Evolutionary conservation across 2,113 vertebrate species (phyloP).

Genomic region (Trachemys scripta): DNA sequence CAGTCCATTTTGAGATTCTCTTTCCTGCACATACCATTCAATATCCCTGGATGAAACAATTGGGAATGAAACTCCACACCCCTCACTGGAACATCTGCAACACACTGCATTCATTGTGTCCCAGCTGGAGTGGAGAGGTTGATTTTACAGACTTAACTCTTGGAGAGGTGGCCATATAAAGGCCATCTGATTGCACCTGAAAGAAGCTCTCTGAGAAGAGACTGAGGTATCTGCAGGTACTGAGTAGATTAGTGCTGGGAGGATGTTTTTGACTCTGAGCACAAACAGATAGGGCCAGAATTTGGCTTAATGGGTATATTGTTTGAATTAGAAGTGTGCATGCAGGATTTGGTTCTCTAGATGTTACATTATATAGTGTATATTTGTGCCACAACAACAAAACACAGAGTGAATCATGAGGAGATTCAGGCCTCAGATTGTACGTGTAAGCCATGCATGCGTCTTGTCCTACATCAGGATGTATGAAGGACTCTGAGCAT

Average conservation of each 20-base stretch:
- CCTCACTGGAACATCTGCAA: not conserved
- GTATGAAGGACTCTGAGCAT: not conserved
- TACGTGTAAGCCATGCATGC: not conserved
- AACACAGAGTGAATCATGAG: not conserved
- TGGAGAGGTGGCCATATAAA: not conserved
- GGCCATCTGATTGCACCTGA: not conserved
- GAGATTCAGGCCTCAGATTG: not conserved
- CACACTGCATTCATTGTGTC: not conserved
- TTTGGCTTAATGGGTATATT: not conserved
- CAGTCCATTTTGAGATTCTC: not conserved
- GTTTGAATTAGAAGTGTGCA: not conserved
- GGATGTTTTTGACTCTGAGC: not conserved
- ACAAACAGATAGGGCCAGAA: not conserved
- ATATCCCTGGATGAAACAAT: not conserved
- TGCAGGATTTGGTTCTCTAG: not conserved
- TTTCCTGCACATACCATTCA: not conserved
- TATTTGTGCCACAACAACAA: not conserved
- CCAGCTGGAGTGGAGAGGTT: not conserved
- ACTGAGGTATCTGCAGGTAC: not conserved
- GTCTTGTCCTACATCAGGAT: not conserved
- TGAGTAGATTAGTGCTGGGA: not conserved
- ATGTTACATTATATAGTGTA: not conserved
- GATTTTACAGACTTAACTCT: too few species aligned
- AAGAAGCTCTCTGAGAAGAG: not conserved
- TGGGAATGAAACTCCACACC: too few species aligned